Evolutionary conservation across 1,140 invertebrate genomes (phyloP), one percentile per base, ranked within the genome.

Genomic region (Rhagoletis pomonella): DNA sequence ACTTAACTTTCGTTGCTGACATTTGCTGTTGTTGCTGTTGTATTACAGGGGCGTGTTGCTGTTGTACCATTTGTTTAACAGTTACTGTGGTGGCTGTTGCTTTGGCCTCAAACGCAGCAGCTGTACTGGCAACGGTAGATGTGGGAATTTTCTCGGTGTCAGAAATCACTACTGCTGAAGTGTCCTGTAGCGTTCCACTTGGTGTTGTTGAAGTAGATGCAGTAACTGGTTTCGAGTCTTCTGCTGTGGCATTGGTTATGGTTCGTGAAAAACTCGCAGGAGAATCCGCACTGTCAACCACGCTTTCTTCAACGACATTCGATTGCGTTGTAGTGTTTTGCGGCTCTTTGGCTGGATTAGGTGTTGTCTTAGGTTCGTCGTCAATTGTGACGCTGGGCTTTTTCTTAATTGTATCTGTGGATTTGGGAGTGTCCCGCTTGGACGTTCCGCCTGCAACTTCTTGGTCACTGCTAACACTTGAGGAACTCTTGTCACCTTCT

Each of bases 401-500:
- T 88, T 93, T 93, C 87, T 93, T 93, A 85, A 93, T 93, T 60
- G 92, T 93, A 69, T 92, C 91, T 29, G 92, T 93, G 60, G 90
- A 89, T 92, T 92, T 87, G 88, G 87, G 9, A 14, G 50, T 19
- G 14, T 44, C 42, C 19, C 29, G 67, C 0, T 60, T 19, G 2
- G 55, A 85, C 4, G 69, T 19, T 17, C 73, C 88, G 2, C 88
- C 86, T 14, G 89, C 89, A 55, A 96, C 93, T 90, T 97, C 97
- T 90, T 97, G 97, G 91, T 98, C 97, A 47, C 96, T 97, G 87
- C 96, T 97, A 0, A 97, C 97, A 1, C 96, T 97, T 77, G 96
- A 97, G 9, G 96, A 97, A 87, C 96, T 97, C 92, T 97, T 98
- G 92, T 98, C 97, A 58, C 96, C 96, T 91, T 97, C 97, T 93